A percentile compares a stretch with the other conserved stretches of the same genome.
These are phyloP conservation scores for Hirundo rustica DNA, from an alignment of 2,797 vertebrate species.

Conservation along the genomic window DNA sequence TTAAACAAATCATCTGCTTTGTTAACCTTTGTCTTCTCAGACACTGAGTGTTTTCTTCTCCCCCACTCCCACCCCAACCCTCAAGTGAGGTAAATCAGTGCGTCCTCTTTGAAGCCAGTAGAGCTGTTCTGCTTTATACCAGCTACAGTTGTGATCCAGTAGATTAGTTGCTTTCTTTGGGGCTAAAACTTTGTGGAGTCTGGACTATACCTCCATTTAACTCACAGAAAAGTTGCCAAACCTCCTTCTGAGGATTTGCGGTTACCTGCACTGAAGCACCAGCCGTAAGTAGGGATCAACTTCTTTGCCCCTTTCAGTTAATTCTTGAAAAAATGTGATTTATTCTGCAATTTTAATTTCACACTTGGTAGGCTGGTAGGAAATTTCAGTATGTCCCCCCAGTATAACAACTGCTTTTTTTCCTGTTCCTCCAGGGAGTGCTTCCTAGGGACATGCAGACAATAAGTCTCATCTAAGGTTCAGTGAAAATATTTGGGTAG, in stretches of 20 bases:
- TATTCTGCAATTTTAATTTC: neutral
- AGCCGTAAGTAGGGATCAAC: neutral
- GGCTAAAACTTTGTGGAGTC: neutral
- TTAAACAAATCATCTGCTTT: neutral
- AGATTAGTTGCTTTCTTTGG: neutral
- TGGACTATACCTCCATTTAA: neutral
- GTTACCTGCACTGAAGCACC: neutral
- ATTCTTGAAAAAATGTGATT: neutral
- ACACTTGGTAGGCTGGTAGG: neutral
- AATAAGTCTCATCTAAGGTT: slow-evolving; percentile 59
- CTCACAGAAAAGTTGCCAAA: neutral
- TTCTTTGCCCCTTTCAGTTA: neutral
- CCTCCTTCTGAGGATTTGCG: neutral
- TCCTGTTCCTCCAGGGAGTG: neutral
- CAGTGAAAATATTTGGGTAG: slow-evolving; percentile 58
- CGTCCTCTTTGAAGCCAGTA: neutral
- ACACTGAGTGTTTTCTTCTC: neutral
- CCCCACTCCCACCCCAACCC: neutral
- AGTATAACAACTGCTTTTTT: neutral
- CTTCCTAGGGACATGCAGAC: slow-evolving; percentile 31
- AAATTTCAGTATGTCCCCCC: neutral
- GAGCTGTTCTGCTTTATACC: neutral
- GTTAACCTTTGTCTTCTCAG: neutral
- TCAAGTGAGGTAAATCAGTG: neutral
- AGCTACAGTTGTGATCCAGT: neutral